Evolutionary conservation across 1,140 invertebrate genomes (phyloP).

Genomic region (Dolichoris vasculosae): DNA sequence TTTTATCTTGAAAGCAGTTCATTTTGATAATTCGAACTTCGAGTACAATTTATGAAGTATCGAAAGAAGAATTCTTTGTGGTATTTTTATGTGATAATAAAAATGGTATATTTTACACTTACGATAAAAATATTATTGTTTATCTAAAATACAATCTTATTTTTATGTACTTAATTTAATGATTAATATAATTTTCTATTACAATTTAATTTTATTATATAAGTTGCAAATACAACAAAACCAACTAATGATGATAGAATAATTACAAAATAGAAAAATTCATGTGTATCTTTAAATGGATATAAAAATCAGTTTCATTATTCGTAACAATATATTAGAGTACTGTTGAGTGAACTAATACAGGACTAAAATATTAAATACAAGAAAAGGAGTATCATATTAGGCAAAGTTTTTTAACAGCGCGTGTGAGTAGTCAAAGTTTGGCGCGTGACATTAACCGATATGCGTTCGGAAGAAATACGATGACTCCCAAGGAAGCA

Average conservation of each 20-base stretch:
- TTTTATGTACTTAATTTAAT: too few relatives aligned
- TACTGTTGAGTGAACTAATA: background rate
- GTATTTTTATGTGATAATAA: background rate
- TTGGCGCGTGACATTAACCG: conserved; percentile 5
- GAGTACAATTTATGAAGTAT: conserved; percentile 15
- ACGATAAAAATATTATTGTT: background rate
- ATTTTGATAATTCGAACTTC: background rate
- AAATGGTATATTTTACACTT: background rate
- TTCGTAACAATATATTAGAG: too few relatives aligned
- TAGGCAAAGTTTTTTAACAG: conserved; percentile 1
- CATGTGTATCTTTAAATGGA: too few relatives aligned
- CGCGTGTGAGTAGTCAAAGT: conserved; percentile 27
- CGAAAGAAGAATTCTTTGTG: background rate
- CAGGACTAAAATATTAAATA: background rate
- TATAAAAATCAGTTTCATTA: too few relatives aligned
- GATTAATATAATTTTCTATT: too few relatives aligned
- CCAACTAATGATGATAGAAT: too few relatives aligned
- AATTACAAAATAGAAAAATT: too few relatives aligned
- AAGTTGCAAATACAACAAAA: too few relatives aligned
- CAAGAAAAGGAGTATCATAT: background rate
- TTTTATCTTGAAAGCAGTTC: background rate
- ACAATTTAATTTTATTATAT: too few relatives aligned
- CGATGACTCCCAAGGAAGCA: conserved; percentile 44
- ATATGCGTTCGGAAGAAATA: background rate
- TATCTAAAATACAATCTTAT: background rate